phyloP scores from a whole-genome alignment of 1,140 invertebrate genomes.

The Drosophila guanche region DNA sequence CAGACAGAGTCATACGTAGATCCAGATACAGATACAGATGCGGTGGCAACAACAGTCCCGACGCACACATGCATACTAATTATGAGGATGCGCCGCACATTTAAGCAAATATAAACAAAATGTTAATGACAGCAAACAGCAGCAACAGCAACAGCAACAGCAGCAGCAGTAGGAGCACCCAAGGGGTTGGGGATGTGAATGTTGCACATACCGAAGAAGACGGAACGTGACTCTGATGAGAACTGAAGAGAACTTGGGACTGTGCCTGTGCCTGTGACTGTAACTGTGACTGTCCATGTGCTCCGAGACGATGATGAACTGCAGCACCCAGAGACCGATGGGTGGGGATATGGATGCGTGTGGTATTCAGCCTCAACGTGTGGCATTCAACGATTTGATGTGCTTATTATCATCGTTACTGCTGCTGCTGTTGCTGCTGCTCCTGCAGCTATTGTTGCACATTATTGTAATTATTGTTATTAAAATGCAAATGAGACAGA shows the following conservation, averaged over 20 bases:
- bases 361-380: constrained; percentile 23
- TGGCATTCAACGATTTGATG: constrained; percentile 58
- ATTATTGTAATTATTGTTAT: constrained; percentile 79
- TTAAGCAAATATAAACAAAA: constrained; percentile 70
- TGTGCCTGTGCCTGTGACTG: not conserved
- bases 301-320: constrained; percentile 43
- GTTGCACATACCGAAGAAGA: constrained; percentile 37
- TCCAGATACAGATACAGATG: constrained; percentile 8
- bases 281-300: not conserved
- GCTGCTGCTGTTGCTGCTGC: constrained; percentile 1
- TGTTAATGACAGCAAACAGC: constrained; percentile 55
- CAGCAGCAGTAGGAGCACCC: not conserved
- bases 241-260: constrained; percentile 1
- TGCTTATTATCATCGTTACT: constrained; percentile 58
- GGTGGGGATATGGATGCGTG: not conserved
- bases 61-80: constrained; percentile 60
- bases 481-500: constrained; percentile 77
- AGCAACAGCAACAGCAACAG: not conserved
- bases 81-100: constrained; percentile 56
- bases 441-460: constrained; percentile 35
- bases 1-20: constrained; percentile 3
- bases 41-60: not conserved
- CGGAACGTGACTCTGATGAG: constrained; percentile 37
- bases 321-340: constrained; percentile 22
- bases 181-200: constrained; percentile 22